Conservation (phyloP, 2,797 vertebrate species). For the Hippopotamyrus pictus region DNA sequence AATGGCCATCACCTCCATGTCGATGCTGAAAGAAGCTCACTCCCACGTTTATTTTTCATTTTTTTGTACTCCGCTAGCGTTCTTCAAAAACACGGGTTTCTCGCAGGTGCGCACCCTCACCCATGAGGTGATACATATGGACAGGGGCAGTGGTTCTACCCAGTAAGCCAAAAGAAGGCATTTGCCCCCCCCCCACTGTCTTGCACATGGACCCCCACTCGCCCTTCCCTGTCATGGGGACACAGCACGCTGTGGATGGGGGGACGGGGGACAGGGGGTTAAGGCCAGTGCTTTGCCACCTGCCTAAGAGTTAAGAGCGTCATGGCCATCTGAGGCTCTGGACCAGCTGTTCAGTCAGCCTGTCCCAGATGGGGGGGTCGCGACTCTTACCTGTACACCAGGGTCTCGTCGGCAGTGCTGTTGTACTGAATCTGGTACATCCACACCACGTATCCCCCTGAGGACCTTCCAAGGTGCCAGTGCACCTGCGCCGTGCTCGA, state of each 20-base stretch:
- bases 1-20: not conserved
- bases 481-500: conserved; percentile 64
- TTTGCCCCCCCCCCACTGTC: not conserved
- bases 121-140: too few relatives aligned
- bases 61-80: too few relatives aligned
- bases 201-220: not conserved
- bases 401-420: conserved; percentile 65
- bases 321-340: not conserved
- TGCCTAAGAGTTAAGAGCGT: not conserved
- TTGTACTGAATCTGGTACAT: conserved; percentile 78
- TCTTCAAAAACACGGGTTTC: too few relatives aligned
- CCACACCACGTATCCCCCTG: conserved; percentile 56
- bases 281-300: not conserved
- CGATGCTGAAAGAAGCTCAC: not conserved
- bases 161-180: not conserved
- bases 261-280: not conserved
- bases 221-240: not conserved
- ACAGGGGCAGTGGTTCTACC: not conserved
- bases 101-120: too few relatives aligned
- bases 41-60: not conserved
- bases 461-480: conserved; percentile 56
- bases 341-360: not conserved
- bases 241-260: not conserved
- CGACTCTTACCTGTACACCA: conserved; percentile 66
- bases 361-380: not conserved